Conservation (phyloP, 2,888 invertebrate genomes). For the Sipha maydis region DNA sequence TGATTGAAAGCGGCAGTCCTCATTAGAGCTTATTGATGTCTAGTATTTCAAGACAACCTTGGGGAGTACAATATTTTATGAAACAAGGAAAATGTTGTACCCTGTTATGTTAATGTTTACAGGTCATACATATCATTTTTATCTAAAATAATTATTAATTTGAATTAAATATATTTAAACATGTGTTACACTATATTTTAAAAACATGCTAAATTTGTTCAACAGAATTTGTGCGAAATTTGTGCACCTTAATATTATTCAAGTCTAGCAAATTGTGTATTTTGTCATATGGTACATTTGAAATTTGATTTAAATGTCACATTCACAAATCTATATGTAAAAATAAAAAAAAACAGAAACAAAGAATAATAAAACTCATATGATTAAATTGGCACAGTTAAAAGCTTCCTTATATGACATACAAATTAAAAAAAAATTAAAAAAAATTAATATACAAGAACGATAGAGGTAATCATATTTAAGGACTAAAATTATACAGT, state of each 20-base stretch:
- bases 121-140: slow-evolving; percentile 20
- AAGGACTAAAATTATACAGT: slow-evolving; percentile 57
- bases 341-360: slow-evolving; percentile 23
- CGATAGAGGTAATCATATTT: slow-evolving; percentile 51
- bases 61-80: slow-evolving; percentile 52
- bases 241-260: slow-evolving; percentile 46
- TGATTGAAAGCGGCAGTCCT: slow-evolving; percentile 21
- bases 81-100: slow-evolving; percentile 58
- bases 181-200: slow-evolving; percentile 22
- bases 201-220: slow-evolving; percentile 28
- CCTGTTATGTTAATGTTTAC: slow-evolving; percentile 56
- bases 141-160: slow-evolving; percentile 47
- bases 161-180: slow-evolving; percentile 23
- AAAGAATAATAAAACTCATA: slow-evolving; percentile 45
- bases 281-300: slow-evolving; percentile 32
- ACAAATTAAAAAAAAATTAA: slow-evolving; percentile 10
- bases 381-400: slow-evolving; percentile 56
- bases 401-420: slow-evolving; percentile 40
- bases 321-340: slow-evolving; percentile 18
- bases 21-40: not conserved
- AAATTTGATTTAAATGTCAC: slow-evolving; percentile 34
- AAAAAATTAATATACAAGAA: slow-evolving; percentile 27
- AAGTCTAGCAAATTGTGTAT: slow-evolving; percentile 42
- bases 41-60: not conserved
- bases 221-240: slow-evolving; percentile 43